Evolutionary conservation across 2,113 vertebrate genomes (phyloP).

Genomic region (Terrapene triunguis): DNA sequence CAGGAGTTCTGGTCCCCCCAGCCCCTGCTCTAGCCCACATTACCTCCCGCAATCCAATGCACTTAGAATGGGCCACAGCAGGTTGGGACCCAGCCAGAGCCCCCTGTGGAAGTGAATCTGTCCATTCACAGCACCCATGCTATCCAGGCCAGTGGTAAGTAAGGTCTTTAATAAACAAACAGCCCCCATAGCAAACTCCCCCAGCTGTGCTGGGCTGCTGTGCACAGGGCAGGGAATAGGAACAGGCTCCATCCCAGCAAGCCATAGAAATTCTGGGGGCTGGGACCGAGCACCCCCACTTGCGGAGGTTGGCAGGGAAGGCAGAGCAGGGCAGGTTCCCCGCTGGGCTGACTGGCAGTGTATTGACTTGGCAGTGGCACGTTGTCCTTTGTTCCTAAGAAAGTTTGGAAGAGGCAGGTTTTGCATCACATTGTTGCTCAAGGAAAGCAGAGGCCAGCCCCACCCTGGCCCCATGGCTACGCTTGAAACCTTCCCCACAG

Average conservation of each 20-base stretch:
- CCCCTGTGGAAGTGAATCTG: not conserved
- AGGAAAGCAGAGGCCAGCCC: not conserved
- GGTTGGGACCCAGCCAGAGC: not conserved
- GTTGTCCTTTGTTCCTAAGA: not conserved
- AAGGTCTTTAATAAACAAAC: not conserved
- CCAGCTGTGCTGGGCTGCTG: fast-evolving
- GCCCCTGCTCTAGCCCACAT: fast-evolving
- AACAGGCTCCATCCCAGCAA: not conserved
- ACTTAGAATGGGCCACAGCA: not conserved
- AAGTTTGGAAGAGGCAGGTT: not conserved
- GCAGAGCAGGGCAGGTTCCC: not conserved
- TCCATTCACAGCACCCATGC: not conserved
- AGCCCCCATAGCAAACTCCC: not conserved
- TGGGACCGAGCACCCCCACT: not conserved
- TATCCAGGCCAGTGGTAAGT: not conserved
- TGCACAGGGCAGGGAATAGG: fast-evolving
- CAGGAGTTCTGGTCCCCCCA: not conserved
- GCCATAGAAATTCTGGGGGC: not conserved
- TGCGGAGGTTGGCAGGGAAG: not conserved
- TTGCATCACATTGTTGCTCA: not conserved
- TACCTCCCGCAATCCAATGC: not conserved
- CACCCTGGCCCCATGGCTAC: too few relatives aligned
- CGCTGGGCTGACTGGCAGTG: not conserved
- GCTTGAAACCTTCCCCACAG: not conserved
- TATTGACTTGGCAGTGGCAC: not conserved